Evolutionary conservation across 2,888 invertebrate genomes (phyloP).

Genomic region (Macaria liturata): DNA sequence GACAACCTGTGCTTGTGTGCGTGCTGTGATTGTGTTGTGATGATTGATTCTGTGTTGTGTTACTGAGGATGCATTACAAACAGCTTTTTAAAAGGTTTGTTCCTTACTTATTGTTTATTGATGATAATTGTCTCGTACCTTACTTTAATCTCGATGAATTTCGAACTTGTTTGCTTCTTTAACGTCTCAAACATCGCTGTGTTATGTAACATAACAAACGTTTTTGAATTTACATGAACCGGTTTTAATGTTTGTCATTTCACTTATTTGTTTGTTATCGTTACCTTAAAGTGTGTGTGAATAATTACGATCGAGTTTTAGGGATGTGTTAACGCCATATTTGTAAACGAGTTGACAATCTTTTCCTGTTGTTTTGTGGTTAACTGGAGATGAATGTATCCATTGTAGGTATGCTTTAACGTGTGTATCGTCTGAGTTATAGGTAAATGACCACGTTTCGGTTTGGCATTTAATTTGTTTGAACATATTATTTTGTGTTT

Average conservation of each 20-base stretch:
- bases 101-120: background rate
- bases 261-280: no score
- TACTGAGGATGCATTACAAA: constrained; percentile 76
- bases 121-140: background rate
- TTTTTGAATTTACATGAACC: no score
- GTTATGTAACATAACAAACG: no score
- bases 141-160: background rate
- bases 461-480: constrained; percentile 10
- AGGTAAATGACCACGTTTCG: background rate
- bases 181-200: background rate
- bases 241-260: no score
- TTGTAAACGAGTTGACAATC: no score
- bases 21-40: constrained; percentile 50
- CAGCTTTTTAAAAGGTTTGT: constrained; percentile 73
- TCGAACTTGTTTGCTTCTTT: background rate
- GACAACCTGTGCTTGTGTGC: constrained; percentile 33
- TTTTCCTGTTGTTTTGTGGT: no score
- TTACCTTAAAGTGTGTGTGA: no score
- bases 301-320: no score
- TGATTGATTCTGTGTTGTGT: constrained; percentile 32
- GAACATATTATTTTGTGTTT: constrained; percentile 7
- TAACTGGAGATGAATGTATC: no score
- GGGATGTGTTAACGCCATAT: no score
- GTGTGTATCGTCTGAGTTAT: background rate
- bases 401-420: no score